A percentile compares a stretch with the other conserved stretches of the same genome.
phyloP scores from a whole-genome alignment of 2,797 vertebrate genomes.

The Anas flavirostris region DNA sequence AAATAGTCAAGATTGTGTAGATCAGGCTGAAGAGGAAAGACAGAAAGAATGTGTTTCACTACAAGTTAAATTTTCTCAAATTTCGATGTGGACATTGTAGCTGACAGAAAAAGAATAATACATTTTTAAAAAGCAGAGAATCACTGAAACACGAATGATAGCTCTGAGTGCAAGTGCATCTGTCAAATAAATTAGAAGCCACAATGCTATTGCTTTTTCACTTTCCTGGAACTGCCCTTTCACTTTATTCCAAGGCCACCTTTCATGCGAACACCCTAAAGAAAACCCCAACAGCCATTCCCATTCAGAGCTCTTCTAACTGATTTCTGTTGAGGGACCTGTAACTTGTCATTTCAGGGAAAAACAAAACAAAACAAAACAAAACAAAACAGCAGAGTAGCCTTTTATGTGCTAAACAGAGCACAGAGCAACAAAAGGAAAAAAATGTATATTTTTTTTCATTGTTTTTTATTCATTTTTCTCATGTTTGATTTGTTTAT shows the following conservation, averaged over 20 bases:
- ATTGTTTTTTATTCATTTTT: not conserved
- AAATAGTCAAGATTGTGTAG: not conserved
- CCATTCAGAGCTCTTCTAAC: not conserved
- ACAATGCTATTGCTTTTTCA: constrained; percentile 7
- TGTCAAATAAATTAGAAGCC: constrained; percentile 39
- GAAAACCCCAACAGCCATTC: not conserved
- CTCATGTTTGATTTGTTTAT: not conserved
- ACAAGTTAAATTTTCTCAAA: not conserved
- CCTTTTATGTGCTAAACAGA: not conserved
- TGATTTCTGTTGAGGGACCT: not conserved
- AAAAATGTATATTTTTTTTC: not conserved
- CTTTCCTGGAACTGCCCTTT: not conserved
- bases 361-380: no score
- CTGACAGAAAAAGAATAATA: not conserved
- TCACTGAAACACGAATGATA: not conserved
- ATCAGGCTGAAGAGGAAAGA: not conserved
- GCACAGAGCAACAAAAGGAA: not conserved
- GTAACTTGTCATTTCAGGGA: not conserved
- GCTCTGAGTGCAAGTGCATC: not conserved
- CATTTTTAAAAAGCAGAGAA: not conserved
- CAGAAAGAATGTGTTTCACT: not conserved
- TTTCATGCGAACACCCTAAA: not conserved
- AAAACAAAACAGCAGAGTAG: not conserved
- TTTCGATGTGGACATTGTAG: not conserved
- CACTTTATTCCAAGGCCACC: constrained; percentile 8